Evolutionary conservation across 2,888 invertebrate genomes (phyloP).

Genomic region (Oxyscelio sp.): DNA sequence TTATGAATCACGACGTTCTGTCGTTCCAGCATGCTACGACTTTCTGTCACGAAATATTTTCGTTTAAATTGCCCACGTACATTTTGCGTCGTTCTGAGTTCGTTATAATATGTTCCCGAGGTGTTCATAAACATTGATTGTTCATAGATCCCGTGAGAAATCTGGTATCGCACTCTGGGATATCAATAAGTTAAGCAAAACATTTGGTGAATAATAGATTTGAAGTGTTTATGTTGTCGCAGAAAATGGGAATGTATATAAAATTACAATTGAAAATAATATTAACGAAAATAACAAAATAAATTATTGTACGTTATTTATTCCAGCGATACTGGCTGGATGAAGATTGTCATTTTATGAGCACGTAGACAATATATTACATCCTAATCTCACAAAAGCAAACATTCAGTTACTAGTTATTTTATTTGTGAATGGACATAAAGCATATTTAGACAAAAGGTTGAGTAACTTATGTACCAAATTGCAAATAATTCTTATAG

Average conservation of each 20-base stretch:
- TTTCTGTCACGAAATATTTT: too few species aligned
- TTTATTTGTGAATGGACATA: conserved; percentile 84
- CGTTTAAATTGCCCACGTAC: too few species aligned
- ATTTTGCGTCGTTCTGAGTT: too few species aligned
- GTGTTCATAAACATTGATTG: conserved; percentile 43
- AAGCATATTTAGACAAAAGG: conserved; percentile 56
- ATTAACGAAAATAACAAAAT: too few species aligned
- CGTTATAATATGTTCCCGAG: conserved; percentile 12
- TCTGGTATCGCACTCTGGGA: not conserved
- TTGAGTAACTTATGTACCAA: conserved; percentile 70
- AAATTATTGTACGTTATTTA: too few species aligned
- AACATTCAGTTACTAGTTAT: conserved; percentile 82
- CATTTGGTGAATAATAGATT: not conserved
- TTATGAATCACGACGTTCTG: too few species aligned
- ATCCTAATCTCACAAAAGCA: conserved; percentile 80
- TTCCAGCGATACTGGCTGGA: conserved; percentile 86
- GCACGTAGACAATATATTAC: conserved; percentile 83
- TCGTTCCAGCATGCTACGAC: too few species aligned
- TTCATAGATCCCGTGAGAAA: conserved; percentile 29
- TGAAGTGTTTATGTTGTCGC: not conserved
- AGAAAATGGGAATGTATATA: too few species aligned
- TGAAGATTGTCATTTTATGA: conserved; percentile 86
- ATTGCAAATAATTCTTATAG: conserved; percentile 77
- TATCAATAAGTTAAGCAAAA: conserved; percentile 7
- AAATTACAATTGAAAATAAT: too few species aligned